Evolutionary conservation across 2,113 vertebrate genomes (phyloP).

Genomic region (Pseudolaguvia tuberculata): DNA sequence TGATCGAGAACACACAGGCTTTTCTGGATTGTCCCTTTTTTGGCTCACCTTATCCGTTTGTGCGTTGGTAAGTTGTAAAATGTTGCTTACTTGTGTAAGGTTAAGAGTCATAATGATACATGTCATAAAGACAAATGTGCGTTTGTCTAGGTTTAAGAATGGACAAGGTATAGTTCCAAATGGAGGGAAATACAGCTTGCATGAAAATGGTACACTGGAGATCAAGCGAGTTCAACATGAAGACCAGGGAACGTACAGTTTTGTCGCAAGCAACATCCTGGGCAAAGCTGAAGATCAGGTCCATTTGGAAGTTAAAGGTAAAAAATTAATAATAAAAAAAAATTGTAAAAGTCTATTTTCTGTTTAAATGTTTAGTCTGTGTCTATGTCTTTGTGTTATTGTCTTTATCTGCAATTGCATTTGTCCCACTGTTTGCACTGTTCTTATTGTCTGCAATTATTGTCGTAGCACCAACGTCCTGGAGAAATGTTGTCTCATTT

Average conservation of each 20-base stretch:
- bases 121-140: no score
- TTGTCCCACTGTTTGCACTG: no score
- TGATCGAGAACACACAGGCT: slow-evolving; percentile 84
- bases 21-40: slow-evolving; percentile 91
- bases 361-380: no score
- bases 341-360: no score
- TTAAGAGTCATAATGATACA: neutral
- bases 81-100: neutral
- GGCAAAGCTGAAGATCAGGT: slow-evolving; percentile 86
- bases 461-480: no score
- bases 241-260: slow-evolving; percentile 94
- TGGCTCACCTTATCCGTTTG: slow-evolving; percentile 85
- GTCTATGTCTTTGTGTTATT: no score
- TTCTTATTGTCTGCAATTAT: no score
- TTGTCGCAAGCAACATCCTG: slow-evolving; percentile 88
- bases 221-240: slow-evolving; percentile 78
- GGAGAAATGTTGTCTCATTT: no score
- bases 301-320: slow-evolving; percentile 95
- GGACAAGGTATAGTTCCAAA: slow-evolving; percentile 91
- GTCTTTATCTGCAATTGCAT: no score
- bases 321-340: slow-evolving; percentile 33
- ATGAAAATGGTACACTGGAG: slow-evolving; percentile 87
- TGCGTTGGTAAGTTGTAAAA: slow-evolving; percentile 82
- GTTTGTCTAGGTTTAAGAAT: slow-evolving; percentile 89
- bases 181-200: slow-evolving; percentile 83